Conservation (phyloP, 2,888 invertebrate species). For the Unio delphinus region DNA sequence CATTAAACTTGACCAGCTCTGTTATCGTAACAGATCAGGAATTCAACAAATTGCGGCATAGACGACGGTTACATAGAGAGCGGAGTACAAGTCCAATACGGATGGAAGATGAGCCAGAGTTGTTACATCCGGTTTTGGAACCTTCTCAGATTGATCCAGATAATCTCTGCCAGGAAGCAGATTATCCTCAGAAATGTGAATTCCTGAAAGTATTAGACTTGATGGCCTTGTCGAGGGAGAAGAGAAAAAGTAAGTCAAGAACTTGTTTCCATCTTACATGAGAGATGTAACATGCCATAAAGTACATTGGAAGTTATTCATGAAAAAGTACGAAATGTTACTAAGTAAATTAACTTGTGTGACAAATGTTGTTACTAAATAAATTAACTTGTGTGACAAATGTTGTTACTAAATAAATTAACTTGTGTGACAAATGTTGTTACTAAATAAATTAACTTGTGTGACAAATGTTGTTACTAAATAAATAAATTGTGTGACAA, state of each 20-base stretch:
- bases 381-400: no score
- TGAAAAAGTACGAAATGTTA: no score
- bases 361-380: no score
- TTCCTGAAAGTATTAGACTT: slow-evolving; percentile 46
- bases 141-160: slow-evolving; percentile 32
- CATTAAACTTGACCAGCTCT: background rate
- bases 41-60: slow-evolving; percentile 53
- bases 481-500: no score
- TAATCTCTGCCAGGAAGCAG: slow-evolving; percentile 50
- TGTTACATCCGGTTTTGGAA: slow-evolving; percentile 23
- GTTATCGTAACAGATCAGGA: slow-evolving; percentile 49
- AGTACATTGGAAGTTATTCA: no score
- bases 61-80: slow-evolving; percentile 56
- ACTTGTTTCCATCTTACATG: background rate
- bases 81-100: slow-evolving; percentile 58
- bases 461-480: no score
- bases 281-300: no score
- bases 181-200: slow-evolving; percentile 55
- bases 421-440: no score
- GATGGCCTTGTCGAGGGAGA: slow-evolving; percentile 42
- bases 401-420: no score
- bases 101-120: slow-evolving; percentile 30
- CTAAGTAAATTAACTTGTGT: no score
- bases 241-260: slow-evolving; percentile 47
- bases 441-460: no score